A percentile compares a stretch with the other conserved stretches of the same genome.
Conservation (phyloP, 2,888 invertebrate genomes). For the Melipona bicolor region DNA sequence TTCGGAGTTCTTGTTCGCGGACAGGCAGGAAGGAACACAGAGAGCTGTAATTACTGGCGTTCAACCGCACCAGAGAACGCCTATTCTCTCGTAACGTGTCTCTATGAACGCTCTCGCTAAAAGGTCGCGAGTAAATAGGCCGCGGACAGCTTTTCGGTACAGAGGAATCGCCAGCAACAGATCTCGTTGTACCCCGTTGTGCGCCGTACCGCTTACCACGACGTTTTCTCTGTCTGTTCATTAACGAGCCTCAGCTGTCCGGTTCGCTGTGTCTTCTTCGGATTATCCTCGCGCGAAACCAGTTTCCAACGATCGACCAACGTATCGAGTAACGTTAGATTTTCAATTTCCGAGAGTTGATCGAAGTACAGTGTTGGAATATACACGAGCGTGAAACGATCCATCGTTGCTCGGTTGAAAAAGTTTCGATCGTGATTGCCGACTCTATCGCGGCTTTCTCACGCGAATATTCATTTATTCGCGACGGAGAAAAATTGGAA, state of each 20-base stretch:
- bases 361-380: not conserved
- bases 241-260: constrained; percentile 15
- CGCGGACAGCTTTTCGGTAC: constrained; percentile 44
- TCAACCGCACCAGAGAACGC: constrained; percentile 55
- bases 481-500: constrained; percentile 40
- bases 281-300: constrained; percentile 19
- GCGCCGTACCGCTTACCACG: constrained; percentile 22
- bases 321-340: constrained; percentile 18
- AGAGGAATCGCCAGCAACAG: constrained; percentile 30
- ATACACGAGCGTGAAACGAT: not conserved
- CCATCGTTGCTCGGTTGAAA: not conserved
- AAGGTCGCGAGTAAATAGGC: constrained; percentile 60
- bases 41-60: constrained; percentile 58
- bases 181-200: constrained; percentile 3
- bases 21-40: constrained; percentile 55
- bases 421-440: not conserved
- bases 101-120: constrained; percentile 37
- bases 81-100: constrained; percentile 10
- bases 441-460: constrained; percentile 43
- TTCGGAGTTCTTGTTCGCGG: constrained; percentile 33
- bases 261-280: not conserved
- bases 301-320: constrained; percentile 21
- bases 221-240: constrained; percentile 35
- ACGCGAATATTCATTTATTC: constrained; percentile 31
- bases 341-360: constrained; percentile 33